Evolutionary conservation across 2,113 vertebrate species (phyloP).

Genomic region (Vombatus ursinus): DNA sequence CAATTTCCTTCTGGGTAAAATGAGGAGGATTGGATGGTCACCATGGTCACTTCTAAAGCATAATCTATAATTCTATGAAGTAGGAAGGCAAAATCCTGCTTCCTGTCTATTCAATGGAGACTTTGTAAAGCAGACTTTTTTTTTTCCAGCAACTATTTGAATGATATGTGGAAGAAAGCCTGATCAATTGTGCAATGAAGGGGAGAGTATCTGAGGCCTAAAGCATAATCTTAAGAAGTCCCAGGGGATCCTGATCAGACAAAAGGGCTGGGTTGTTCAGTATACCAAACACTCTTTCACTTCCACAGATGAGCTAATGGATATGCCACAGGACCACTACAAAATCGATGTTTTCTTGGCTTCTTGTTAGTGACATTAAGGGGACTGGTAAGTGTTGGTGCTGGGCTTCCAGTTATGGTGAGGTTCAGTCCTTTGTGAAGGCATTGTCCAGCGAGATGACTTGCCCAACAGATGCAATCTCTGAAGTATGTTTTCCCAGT

Average conservation of each 20-base stretch:
- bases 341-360: neutral
- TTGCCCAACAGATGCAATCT: neutral
- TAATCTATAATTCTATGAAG: neutral
- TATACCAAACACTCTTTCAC: neutral
- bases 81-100: neutral
- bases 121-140: neutral
- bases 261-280: neutral
- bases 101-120: neutral
- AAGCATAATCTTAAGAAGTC: neutral
- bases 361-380: neutral
- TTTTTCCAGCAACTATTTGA: neutral
- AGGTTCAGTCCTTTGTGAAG: neutral
- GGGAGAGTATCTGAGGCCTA: neutral
- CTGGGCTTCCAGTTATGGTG: neutral
- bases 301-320: neutral
- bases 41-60: neutral
- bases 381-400: neutral
- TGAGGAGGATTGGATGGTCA: neutral
- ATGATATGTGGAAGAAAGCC: neutral
- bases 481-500: fast-evolving
- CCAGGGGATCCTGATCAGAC: neutral
- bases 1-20: neutral
- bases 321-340: neutral
- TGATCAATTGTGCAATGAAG: neutral
- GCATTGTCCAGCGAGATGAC: neutral